Conservation (phyloP, 2,888 invertebrate species). For the Beris chalybata region DNA sequence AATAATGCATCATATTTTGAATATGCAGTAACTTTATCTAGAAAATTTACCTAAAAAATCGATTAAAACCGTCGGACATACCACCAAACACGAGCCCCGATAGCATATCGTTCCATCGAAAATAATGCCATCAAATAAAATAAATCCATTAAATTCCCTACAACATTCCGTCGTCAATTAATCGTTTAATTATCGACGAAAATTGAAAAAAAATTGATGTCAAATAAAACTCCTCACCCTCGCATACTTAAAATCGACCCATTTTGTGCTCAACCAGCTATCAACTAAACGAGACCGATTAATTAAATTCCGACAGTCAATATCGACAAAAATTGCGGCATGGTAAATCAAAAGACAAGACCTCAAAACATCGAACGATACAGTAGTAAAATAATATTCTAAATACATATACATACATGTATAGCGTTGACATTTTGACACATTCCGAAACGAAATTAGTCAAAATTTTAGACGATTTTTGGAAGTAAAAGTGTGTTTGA, state of each 20-base stretch:
- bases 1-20: too few relatives aligned
- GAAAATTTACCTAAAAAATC: too few relatives aligned
- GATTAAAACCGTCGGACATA: too few relatives aligned
- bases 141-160: slow-evolving; percentile 17
- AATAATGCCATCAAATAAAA: too few relatives aligned
- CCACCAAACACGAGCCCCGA: too few relatives aligned
- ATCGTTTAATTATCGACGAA: slow-evolving; percentile 27
- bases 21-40: too few relatives aligned
- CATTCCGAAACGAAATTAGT: slow-evolving; percentile 12
- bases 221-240: too few relatives aligned
- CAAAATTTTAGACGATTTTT: neutral
- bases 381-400: neutral
- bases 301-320: slow-evolving; percentile 29
- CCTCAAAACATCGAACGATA: slow-evolving; percentile 2
- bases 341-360: slow-evolving; percentile 1
- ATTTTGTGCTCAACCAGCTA: too few relatives aligned
- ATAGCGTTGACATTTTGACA: slow-evolving; percentile 18
- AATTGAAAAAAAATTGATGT: neutral
- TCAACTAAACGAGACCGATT: slow-evolving; percentile 2
- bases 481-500: too few relatives aligned
- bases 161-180: slow-evolving; percentile 30
- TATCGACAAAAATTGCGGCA: slow-evolving; percentile 4
- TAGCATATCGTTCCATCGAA: too few relatives aligned
- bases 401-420: neutral
- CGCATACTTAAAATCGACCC: too few relatives aligned